Evolutionary conservation across 2,888 invertebrate genomes (phyloP), one percentile per base, ranked within the genome.

Genomic region (Exephanes ischioxanthus): DNA sequence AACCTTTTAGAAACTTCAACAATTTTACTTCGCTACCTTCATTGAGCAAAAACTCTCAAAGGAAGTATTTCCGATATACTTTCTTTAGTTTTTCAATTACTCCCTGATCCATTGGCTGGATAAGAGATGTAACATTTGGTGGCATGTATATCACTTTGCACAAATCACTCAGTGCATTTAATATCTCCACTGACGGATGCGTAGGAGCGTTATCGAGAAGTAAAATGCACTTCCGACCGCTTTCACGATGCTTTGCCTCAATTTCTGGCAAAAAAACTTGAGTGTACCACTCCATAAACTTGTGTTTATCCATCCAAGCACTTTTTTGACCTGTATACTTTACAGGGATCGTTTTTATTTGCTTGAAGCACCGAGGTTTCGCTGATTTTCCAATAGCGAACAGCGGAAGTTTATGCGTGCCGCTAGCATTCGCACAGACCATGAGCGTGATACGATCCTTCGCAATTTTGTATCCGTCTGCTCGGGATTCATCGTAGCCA

Each of bases 321-420:
- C 63, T 89, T 37, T 85, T 87, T 67, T 87, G 87, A 26, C 70
- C 55, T 70, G 83, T 80, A 53, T 88, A 88, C 7, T 75, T 66
- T 5, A 89, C 72, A 22, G 88, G 87, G 55, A 87, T 55, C 48
- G 22, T 71, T 41, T 75, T 82, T 7, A 87, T 71, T 51, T 86
- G 82, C 81, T 87, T 88, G 75, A 90, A 91, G 63, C 88, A 88
- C 19, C 87, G 80, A 58, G 90, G 88, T 53, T 90, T 88, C 76
- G 87, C 86, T 41, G 89, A 85, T 84, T 91, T 90, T 2, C 90
- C 90, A 72, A 92, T 86, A 5, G 91, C 77, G 53, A 91, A 85
- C 72, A 90, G 72, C 19, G 88, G 86, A 9, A 90, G 70, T 83
- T 88, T 90, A 73, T 91, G 89, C 26, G 87, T 87, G 55, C 90